phyloP scores from a whole-genome alignment of 2,113 vertebrate genomes.

The Microcebus lehilahytsara region DNA sequence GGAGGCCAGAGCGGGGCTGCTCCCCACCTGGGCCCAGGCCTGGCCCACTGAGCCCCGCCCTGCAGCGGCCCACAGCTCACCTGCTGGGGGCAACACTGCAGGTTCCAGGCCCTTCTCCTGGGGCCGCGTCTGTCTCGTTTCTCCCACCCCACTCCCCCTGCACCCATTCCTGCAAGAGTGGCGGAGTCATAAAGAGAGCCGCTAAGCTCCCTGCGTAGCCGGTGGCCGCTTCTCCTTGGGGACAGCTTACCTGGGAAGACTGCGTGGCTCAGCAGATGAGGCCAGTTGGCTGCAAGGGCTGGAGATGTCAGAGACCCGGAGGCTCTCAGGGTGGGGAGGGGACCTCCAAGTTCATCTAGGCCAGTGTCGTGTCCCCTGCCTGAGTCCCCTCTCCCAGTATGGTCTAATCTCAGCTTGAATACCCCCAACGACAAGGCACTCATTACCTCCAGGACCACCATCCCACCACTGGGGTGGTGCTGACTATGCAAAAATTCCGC shows the following conservation, averaged over 20 bases:
- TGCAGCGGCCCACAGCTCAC: not conserved
- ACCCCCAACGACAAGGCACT: not conserved
- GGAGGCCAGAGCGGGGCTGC: not conserved
- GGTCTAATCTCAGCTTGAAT: not conserved
- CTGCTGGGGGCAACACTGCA: not conserved
- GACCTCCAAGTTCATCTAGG: not conserved
- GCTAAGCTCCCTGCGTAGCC: not conserved
- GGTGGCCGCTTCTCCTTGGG: not conserved
- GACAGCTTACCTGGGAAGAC: not conserved
- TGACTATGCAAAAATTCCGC: not conserved
- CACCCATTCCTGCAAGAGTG: not conserved
- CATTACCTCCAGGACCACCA: fast-evolving
- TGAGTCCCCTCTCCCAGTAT: not conserved
- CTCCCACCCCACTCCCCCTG: not conserved
- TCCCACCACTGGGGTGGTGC: not conserved
- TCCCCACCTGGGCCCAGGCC: not conserved
- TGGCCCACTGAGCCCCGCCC: fast-evolving
- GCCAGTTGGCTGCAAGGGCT: not conserved
- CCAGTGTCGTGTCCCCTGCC: not conserved
- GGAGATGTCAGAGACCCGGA: not conserved
- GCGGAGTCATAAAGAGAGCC: not conserved
- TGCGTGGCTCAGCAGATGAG: not conserved
- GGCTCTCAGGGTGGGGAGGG: not conserved
- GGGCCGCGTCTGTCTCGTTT: not conserved
- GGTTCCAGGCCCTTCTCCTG: not conserved